A percentile compares a stretch with the other conserved stretches of the same genome.
These are phyloP conservation scores for Macaria notata DNA, from an alignment of 2,888 invertebrate genomes.

Conservation along the genomic window DNA sequence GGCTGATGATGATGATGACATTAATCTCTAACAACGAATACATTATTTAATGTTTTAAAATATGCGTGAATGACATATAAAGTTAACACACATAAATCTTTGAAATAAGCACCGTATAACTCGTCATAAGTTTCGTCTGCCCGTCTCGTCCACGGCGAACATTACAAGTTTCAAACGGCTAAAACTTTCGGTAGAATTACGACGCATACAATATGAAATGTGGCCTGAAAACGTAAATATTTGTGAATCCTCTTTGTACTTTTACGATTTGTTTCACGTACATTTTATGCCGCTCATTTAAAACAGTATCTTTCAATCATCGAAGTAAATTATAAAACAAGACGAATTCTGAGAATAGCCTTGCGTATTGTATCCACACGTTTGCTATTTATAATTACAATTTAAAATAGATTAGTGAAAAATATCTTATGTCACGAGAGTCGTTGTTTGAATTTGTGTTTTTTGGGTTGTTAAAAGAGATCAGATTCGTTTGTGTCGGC, in stretches of 20 bases:
- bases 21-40: no score
- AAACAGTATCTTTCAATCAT: conserved; percentile 66
- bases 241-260: conserved; percentile 59
- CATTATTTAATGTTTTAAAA: no score
- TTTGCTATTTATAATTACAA: conserved; percentile 79
- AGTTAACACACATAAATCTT: no score
- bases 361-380: conserved; percentile 75
- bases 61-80: no score
- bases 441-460: conserved; percentile 39
- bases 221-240: conserved; percentile 58
- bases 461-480: conserved; percentile 48
- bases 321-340: conserved; percentile 67
- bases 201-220: conserved; percentile 60
- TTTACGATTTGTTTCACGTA: conserved; percentile 55
- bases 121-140: conserved; percentile 29
- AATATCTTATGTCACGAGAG: conserved; percentile 50
- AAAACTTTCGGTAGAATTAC: conserved; percentile 54
- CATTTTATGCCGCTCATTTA: conserved; percentile 56
- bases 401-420: conserved; percentile 50
- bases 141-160: conserved; percentile 32
- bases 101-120: neutral
- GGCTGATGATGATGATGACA: no score
- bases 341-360: conserved; percentile 70
- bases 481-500: conserved; percentile 46
- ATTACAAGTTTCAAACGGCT: conserved; percentile 52